phyloP scores from a whole-genome alignment of 2,113 vertebrate genomes.

The Leucopsar rothschildi region DNA sequence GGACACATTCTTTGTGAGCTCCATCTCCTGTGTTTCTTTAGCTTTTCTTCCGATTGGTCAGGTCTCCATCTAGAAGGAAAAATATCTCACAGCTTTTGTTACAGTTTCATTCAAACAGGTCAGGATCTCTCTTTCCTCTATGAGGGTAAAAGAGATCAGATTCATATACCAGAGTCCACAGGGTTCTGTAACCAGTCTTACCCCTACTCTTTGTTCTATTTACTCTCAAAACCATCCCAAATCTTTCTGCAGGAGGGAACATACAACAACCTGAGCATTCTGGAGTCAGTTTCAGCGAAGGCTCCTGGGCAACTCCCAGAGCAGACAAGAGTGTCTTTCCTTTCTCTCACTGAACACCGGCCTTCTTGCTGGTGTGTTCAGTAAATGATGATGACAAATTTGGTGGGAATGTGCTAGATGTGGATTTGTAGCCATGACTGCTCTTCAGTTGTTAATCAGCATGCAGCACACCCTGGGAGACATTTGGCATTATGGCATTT shows the following conservation, averaged over 20 bases:
- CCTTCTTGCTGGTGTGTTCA: background rate
- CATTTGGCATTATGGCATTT: background rate
- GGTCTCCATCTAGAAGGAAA: background rate
- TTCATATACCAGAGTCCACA: background rate
- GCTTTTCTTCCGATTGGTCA: background rate
- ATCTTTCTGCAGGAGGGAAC: background rate
- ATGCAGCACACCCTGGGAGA: background rate
- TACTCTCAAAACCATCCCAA: background rate
- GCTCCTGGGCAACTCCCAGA: background rate
- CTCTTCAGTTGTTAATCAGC: background rate
- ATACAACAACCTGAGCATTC: background rate
- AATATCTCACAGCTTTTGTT: background rate
- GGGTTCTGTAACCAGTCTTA: background rate
- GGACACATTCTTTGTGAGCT: background rate
- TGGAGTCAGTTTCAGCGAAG: background rate
- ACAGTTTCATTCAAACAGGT: background rate
- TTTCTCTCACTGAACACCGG: background rate
- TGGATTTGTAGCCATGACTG: background rate
- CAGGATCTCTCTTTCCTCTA: background rate
- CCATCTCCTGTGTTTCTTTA: background rate
- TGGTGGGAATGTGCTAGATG: background rate
- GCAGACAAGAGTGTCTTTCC: background rate
- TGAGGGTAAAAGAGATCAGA: background rate
- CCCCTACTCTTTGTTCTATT: background rate
- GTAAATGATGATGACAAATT: background rate